Evolutionary conservation across 2,888 invertebrate genomes (phyloP).

Genomic region (Diploptera punctata): DNA sequence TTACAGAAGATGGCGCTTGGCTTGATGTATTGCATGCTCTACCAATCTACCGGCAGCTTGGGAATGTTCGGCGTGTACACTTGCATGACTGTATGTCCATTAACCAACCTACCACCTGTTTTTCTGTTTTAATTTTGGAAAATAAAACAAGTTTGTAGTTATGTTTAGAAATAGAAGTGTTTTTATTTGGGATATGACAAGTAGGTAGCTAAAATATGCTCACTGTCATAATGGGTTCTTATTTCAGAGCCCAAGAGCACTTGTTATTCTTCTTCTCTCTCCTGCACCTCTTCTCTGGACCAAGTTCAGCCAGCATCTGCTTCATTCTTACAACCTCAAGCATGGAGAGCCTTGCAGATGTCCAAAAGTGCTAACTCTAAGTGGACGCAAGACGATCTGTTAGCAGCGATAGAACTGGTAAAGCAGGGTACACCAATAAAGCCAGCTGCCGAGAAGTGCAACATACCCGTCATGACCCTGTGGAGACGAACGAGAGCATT

Average conservation of each 20-base stretch:
- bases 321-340: slow-evolving; percentile 36
- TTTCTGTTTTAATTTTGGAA: too few species aligned
- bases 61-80: slow-evolving; percentile 4
- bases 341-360: slow-evolving; percentile 43
- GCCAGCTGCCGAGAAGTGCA: slow-evolving; percentile 51
- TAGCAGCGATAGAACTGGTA: slow-evolving; percentile 51
- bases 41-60: slow-evolving; percentile 11
- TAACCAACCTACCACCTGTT: too few species aligned
- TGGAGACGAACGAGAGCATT: slow-evolving; percentile 52
- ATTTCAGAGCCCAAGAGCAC: slow-evolving; percentile 41
- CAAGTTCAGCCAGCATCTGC: slow-evolving; percentile 20
- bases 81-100: slow-evolving; percentile 10
- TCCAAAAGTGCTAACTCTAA: slow-evolving; percentile 45
- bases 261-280: slow-evolving; percentile 36
- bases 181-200: neutral
- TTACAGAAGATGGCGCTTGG: too few species aligned
- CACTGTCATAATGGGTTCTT: slow-evolving; percentile 39
- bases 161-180: too few species aligned
- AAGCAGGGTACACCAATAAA: slow-evolving; percentile 52
- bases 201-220: slow-evolving; percentile 13
- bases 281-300: slow-evolving; percentile 27
- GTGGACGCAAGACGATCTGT: slow-evolving; percentile 50
- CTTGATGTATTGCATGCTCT: slow-evolving; percentile 9
- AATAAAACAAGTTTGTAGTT: too few species aligned
- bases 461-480: slow-evolving; percentile 53